A percentile compares a stretch with the other conserved stretches of the same genome.
Conservation (phyloP, 2,797 vertebrate genomes). For the Artibeus lituratus region DNA sequence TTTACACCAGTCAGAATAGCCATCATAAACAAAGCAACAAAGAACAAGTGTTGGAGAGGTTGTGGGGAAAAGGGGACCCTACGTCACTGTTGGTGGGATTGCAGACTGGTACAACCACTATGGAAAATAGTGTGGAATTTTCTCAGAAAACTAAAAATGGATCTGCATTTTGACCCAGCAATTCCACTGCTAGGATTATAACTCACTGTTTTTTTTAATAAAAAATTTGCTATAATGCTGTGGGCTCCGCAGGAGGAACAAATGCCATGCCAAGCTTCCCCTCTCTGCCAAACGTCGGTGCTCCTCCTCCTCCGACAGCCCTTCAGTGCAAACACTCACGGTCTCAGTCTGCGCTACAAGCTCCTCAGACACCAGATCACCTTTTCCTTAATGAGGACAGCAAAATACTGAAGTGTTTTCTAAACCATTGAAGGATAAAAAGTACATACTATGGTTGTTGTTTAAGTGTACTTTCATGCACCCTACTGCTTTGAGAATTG, state of each 20-base stretch:
- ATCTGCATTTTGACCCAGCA: too few relatives aligned
- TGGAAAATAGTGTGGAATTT: too few relatives aligned
- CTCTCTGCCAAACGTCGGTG: neutral
- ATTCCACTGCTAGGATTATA: too few relatives aligned
- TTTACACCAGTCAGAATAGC: too few relatives aligned
- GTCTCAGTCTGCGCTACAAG: neutral
- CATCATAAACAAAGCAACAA: too few relatives aligned
- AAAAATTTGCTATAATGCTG: constrained; percentile 62
- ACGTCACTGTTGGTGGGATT: too few relatives aligned
- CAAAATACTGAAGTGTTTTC: neutral
- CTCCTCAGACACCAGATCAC: neutral
- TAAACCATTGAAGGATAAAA: neutral
- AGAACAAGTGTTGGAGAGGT: too few relatives aligned
- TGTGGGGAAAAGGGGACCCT: too few relatives aligned
- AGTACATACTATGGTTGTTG: neutral
- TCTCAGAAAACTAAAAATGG: too few relatives aligned
- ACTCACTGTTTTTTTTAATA: neutral
- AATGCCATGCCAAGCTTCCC: constrained; percentile 16
- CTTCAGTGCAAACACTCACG: neutral
- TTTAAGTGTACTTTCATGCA: neutral
- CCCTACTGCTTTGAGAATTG: neutral
- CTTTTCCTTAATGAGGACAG: neutral
- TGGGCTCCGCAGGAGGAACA: constrained; percentile 55
- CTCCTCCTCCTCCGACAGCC: neutral
- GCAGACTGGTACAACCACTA: too few relatives aligned